phyloP scores from a whole-genome alignment of 2,888 invertebrate species.

The Chirona hameri region DNA sequence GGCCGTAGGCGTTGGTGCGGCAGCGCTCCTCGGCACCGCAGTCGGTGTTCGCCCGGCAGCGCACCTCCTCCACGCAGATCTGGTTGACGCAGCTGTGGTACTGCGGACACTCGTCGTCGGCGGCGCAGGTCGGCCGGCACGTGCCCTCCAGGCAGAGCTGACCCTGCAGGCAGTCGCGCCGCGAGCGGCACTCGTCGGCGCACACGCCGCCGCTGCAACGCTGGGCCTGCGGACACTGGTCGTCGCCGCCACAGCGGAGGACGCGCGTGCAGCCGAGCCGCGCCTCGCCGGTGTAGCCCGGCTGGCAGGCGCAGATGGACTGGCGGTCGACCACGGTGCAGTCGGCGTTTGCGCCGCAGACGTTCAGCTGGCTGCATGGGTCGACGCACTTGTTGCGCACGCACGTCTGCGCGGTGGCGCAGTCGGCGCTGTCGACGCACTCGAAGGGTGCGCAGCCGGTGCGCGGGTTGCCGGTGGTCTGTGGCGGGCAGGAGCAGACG shows the following conservation, averaged over 20 bases:
- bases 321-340: conserved; percentile 73
- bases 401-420: conserved; percentile 63
- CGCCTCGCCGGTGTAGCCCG: conserved; percentile 72
- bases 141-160: conserved; percentile 75
- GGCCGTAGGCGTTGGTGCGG: conserved; percentile 62
- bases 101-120: conserved; percentile 76
- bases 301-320: conserved; percentile 67
- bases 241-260: conserved; percentile 75
- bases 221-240: conserved; percentile 77
- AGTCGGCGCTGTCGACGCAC: conserved; percentile 74
- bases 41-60: conserved; percentile 68
- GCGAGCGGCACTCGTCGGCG: conserved; percentile 70
- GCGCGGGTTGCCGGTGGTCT: conserved; percentile 43
- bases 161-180: conserved; percentile 77
- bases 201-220: conserved; percentile 79
- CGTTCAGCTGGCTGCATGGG: conserved; percentile 73
- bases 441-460: conserved; percentile 68
- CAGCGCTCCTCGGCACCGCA: conserved; percentile 73
- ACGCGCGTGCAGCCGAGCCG: conserved; percentile 77
- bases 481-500: conserved; percentile 62
- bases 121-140: conserved; percentile 56
- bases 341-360: conserved; percentile 69
- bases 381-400: conserved; percentile 74
- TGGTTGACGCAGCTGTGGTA: conserved; percentile 78
- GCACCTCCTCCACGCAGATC: conserved; percentile 76